A percentile compares a stretch with the other conserved stretches of the same genome.
These are phyloP conservation scores for Unio pictorum DNA, from an alignment of 2,888 invertebrate genomes.

Conservation along the genomic window DNA sequence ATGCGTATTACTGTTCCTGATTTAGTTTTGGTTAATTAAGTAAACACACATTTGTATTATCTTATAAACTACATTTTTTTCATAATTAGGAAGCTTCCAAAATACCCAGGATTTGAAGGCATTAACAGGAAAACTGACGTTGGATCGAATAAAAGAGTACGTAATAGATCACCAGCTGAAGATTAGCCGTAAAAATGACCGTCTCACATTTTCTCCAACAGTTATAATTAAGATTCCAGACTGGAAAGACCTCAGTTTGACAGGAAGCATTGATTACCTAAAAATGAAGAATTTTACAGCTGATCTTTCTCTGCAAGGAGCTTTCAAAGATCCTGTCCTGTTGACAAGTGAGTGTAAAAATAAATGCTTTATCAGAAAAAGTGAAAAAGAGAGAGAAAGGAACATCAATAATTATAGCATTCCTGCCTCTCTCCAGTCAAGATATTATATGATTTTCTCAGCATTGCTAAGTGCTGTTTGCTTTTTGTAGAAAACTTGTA, in stretches of 20 bases:
- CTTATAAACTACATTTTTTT: background rate
- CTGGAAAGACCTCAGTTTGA: slow-evolving; percentile 39
- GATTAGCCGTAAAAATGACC: slow-evolving; percentile 31
- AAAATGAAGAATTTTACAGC: slow-evolving; percentile 28
- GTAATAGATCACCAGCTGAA: slow-evolving; percentile 48
- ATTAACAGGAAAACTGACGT: slow-evolving; percentile 36
- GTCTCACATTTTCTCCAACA: slow-evolving; percentile 45
- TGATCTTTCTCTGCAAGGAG: slow-evolving; percentile 28
- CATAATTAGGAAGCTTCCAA: slow-evolving; percentile 35
- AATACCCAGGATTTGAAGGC: slow-evolving; percentile 40
- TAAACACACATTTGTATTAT: too few relatives aligned
- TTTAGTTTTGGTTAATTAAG: too few relatives aligned
- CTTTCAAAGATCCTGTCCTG: slow-evolving; percentile 24
- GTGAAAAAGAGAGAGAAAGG: too few relatives aligned
- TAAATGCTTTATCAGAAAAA: too few relatives aligned
- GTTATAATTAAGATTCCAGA: slow-evolving; percentile 47
- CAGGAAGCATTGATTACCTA: slow-evolving; percentile 31
- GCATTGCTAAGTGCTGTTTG: background rate
- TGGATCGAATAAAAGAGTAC: slow-evolving; percentile 52
- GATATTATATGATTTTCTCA: background rate
- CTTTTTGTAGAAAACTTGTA: too few relatives aligned
- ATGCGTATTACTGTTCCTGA: too few relatives aligned
- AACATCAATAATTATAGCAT: too few relatives aligned
- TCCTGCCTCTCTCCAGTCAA: too few relatives aligned
- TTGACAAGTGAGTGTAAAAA: slow-evolving; percentile 25